Conservation (phyloP, 2,113 vertebrate species). For the Xenus cinereus region DNA sequence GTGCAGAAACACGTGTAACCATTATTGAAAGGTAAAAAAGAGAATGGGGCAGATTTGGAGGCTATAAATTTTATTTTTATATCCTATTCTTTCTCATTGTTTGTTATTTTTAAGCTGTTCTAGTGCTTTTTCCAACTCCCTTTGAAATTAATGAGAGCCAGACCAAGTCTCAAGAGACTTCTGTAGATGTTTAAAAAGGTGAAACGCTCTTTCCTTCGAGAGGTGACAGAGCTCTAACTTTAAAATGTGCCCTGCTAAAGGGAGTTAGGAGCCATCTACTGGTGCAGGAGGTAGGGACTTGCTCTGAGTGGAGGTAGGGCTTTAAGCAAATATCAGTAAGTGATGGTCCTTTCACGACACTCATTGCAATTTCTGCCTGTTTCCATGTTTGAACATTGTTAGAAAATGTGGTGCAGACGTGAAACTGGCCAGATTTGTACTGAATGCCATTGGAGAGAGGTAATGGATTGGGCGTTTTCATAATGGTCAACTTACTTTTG, state of each 20-base stretch:
- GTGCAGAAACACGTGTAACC: not conserved
- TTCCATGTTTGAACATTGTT: not conserved
- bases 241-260: not conserved
- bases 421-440: not conserved
- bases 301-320: not conserved
- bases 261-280: not conserved
- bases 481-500: not conserved
- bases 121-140: not conserved
- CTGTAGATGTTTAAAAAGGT: not conserved
- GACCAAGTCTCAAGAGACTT: not conserved
- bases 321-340: not conserved
- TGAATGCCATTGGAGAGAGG: not conserved
- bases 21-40: conserved; percentile 35
- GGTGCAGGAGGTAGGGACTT: not conserved
- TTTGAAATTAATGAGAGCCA: conserved; percentile 3
- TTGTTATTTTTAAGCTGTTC: conserved; percentile 22
- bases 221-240: not conserved
- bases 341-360: not conserved
- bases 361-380: not conserved
- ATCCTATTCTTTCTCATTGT: conserved; percentile 5
- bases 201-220: not conserved
- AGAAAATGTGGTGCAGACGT: not conserved
- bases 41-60: conserved; percentile 12
- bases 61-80: conserved; percentile 52
- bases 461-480: not conserved